Conservation (phyloP, 2,113 vertebrate species). For the Tenebrosternarchus preto region DNA sequence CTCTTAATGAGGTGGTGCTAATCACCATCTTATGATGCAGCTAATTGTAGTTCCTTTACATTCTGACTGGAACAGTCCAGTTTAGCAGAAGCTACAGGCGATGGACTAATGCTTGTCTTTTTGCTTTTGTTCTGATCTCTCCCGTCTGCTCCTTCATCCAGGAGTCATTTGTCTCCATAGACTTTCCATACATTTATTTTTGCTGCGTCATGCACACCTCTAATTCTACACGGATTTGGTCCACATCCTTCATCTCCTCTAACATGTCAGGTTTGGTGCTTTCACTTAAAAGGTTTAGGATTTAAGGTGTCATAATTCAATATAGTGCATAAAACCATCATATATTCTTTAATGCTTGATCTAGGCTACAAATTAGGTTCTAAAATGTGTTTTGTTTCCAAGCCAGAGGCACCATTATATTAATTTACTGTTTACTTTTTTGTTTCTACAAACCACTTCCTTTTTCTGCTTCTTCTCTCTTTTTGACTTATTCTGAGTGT, state of each 20-base stretch:
- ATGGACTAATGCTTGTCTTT: neutral
- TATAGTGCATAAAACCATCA: neutral
- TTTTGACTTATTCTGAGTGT: neutral
- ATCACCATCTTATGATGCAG: neutral
- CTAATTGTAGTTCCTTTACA: neutral
- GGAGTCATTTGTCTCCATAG: neutral
- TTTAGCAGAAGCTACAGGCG: neutral
- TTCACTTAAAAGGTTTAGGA: neutral
- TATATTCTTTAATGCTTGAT: neutral
- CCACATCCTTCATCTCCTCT: neutral
- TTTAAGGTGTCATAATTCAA: neutral
- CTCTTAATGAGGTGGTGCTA: too few species aligned
- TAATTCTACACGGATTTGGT: neutral
- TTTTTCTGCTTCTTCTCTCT: neutral
- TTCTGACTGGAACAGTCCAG: neutral
- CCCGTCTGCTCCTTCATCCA: neutral
- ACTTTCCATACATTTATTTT: neutral
- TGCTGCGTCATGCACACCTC: neutral
- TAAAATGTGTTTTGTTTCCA: neutral
- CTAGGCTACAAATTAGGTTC: too few species aligned
- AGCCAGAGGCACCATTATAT: neutral
- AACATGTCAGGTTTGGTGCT: neutral
- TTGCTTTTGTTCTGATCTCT: neutral
- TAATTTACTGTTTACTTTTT: neutral
- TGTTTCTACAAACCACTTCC: neutral